Base-by-base conservation (phyloP, 2,888 invertebrate genomes). In the Brenthis daphne region DNA sequence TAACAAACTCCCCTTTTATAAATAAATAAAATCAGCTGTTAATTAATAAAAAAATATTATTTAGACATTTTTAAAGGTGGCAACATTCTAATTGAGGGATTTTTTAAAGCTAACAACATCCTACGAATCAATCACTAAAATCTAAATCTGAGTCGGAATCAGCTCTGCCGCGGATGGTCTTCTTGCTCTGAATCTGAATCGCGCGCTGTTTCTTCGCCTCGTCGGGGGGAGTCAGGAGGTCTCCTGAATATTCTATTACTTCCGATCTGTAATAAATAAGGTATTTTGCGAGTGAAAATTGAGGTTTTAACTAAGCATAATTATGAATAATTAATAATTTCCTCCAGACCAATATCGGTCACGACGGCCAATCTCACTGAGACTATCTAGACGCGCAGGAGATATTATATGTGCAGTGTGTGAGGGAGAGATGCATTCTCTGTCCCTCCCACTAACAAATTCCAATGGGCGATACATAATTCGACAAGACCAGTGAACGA, bases 181-280 rank as follows among this genome's bases (percentile, higher is more conserved):
- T 94, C 84, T 94, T 94, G 79, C 83, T 89, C 69, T 93, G 92
- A 0, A 92, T 78, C 6, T 90, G 85, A 2, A 89, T 80, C 0
- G 84, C 37, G 37, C 37, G 76, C 71, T 90, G 89, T 72, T 88
- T 89, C 75, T 92, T 92, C 0, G 83, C 92, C 12, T 92, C 85
- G 64, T 93, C 94, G 0, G 96, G 96, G 0, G 96, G 96, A 1
- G 93, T 90, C 54, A 94, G 77, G 2, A 96, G 84, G 82, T 96
- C 96, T 0, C 96, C 96, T 1, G 92, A 90, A 79, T 96, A 96
- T 43, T 96, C 95, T 57, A 96, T 95, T 1, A 94, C 94, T 29
- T 94, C 93, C 0, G 94, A 89, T 74, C 93, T 93, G 84, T 0
- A 74, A 72, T 55, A 37, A 5, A 50, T 54, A 55, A 57, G 51